Evolutionary conservation across 2,888 invertebrate genomes (phyloP).

Genomic region (Holacanthella duospinosa): DNA sequence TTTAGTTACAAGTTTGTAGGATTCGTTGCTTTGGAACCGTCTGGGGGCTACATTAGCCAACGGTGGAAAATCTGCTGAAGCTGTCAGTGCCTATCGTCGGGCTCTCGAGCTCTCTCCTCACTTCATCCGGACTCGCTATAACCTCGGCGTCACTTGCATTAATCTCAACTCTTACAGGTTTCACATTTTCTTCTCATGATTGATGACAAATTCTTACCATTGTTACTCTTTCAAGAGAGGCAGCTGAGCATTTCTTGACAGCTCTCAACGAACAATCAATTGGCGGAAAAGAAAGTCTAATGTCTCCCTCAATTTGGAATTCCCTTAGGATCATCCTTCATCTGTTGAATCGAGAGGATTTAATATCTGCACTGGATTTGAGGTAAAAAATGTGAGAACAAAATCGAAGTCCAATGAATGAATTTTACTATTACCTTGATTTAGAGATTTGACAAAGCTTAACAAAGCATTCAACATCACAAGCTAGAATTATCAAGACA

Average conservation of each 20-base stretch:
- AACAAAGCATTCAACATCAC: slow-evolving; percentile 20
- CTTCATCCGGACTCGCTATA: slow-evolving; percentile 91
- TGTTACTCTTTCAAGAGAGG: slow-evolving; percentile 58
- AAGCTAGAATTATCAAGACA: no score
- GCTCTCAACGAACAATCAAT: slow-evolving; percentile 85
- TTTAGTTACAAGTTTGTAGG: slow-evolving; percentile 45
- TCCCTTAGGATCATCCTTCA: slow-evolving; percentile 78
- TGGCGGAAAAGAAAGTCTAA: slow-evolving; percentile 49
- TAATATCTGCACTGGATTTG: slow-evolving; percentile 48
- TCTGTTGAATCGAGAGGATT: slow-evolving; percentile 55
- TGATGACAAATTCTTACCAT: neutral
- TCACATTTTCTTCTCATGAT: slow-evolving; percentile 15
- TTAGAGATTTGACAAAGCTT: slow-evolving; percentile 16
- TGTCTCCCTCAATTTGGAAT: slow-evolving; percentile 91
- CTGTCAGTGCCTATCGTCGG: slow-evolving; percentile 86
- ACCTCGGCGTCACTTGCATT: slow-evolving; percentile 95
- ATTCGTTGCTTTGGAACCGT: slow-evolving; percentile 92
- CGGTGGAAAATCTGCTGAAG: slow-evolving; percentile 86
- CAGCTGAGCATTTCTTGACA: slow-evolving; percentile 86
- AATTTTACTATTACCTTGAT: neutral
- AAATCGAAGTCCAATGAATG: neutral
- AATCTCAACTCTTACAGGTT: slow-evolving; percentile 79
- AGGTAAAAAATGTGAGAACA: slow-evolving; percentile 40
- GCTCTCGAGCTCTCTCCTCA: slow-evolving; percentile 87
- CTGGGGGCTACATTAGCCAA: slow-evolving; percentile 95